A percentile compares a stretch with the other conserved stretches of the same genome.
Evolutionary conservation across 2,113 vertebrate species (phyloP).

Genomic region (Prochilodus magdalenae): DNA sequence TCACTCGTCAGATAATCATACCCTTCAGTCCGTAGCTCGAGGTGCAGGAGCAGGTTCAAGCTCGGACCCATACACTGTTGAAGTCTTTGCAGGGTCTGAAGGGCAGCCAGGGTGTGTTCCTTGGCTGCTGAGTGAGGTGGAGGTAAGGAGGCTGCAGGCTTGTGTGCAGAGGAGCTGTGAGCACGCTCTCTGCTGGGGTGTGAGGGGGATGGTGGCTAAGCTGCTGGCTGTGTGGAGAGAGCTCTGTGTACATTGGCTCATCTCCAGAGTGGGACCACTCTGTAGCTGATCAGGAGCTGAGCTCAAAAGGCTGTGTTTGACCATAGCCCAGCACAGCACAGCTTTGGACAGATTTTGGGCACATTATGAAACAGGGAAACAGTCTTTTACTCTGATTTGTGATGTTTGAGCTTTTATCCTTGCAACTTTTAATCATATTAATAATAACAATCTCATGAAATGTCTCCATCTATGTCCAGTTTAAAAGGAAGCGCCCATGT

Average conservation of each 20-base stretch:
- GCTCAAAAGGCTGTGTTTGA: background rate
- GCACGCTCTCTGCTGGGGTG: background rate
- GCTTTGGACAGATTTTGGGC: background rate
- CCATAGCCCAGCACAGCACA: background rate
- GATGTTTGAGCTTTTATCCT: background rate
- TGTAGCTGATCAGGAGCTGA: background rate
- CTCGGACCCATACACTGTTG: background rate
- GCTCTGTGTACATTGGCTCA: background rate
- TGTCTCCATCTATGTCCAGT: too few relatives aligned
- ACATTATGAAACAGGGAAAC: background rate
- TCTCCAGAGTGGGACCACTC: background rate
- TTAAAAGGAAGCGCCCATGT: too few relatives aligned
- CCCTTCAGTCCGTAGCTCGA: slow-evolving; percentile 18
- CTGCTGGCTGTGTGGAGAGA: background rate
- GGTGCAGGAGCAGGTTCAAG: background rate
- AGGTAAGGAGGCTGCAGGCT: background rate
- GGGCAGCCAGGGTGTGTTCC: slow-evolving; percentile 1
- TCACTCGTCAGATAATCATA: slow-evolving; percentile 9
- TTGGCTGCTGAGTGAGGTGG: background rate
- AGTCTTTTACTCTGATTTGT: background rate
- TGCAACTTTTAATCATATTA: background rate
- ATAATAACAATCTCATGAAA: background rate
- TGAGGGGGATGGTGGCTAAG: background rate
- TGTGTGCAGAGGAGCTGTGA: background rate
- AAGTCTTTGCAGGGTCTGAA: background rate